Percentiles rank a stretch among this genome's conserved stretches.
These are phyloP conservation scores for Notocelia uddmanniana DNA, from an alignment of 2,888 invertebrate genomes.

Conservation along the genomic window DNA sequence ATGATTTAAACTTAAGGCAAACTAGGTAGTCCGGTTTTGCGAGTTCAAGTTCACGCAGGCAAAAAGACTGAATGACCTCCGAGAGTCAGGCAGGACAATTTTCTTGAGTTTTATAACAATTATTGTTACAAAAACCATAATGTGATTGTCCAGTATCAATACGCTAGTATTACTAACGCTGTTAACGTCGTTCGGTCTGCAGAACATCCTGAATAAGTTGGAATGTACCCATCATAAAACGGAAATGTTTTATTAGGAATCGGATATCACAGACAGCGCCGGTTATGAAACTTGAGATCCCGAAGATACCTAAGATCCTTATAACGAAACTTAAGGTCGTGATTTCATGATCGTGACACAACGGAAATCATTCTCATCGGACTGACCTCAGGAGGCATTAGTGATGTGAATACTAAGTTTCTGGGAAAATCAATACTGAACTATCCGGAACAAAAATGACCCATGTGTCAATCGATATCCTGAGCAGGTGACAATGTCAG, in stretches of 20 bases:
- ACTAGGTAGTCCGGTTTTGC: slow-evolving; percentile 38
- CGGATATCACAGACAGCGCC: slow-evolving; percentile 2
- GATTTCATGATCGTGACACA: slow-evolving; percentile 3
- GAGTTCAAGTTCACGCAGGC: slow-evolving; percentile 36
- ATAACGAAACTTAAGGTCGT: slow-evolving; percentile 16
- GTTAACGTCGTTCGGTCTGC: neutral
- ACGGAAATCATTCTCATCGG: slow-evolving; percentile 30
- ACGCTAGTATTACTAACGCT: neutral
- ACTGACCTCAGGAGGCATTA: slow-evolving; percentile 31
- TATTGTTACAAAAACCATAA: slow-evolving; percentile 15
- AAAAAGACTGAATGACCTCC: slow-evolving; percentile 33
- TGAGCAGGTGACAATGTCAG: slow-evolving; percentile 50
- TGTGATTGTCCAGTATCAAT: neutral
- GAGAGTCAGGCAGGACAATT: slow-evolving; percentile 15
- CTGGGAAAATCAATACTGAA: slow-evolving; percentile 37
- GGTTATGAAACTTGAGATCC: neutral
- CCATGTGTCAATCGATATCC: slow-evolving; percentile 47
- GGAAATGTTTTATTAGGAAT: neutral
- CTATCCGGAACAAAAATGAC: slow-evolving; percentile 40
- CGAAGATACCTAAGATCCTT: too few species aligned
- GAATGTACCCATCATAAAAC: neutral
- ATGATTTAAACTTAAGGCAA: slow-evolving; percentile 30
- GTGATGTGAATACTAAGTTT: slow-evolving; percentile 38
- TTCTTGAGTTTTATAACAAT: slow-evolving; percentile 21
- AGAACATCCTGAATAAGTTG: neutral